Evolutionary conservation across 2,888 invertebrate genomes (phyloP).

Genomic region (Drosophila melanosoma): DNA sequence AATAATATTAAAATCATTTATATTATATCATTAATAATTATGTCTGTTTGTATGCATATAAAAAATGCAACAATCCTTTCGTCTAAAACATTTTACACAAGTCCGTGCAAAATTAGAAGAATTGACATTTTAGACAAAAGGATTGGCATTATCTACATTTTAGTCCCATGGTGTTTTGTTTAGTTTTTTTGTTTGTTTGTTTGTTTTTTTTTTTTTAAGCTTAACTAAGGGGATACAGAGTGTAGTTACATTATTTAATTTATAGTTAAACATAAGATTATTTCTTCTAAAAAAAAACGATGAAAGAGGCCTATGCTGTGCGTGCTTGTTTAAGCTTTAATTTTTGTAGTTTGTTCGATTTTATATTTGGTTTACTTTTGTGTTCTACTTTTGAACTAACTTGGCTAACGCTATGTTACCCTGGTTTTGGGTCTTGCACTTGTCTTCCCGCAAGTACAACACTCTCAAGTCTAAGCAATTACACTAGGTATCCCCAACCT

Average conservation of each 20-base stretch:
- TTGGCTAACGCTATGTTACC: slow-evolving; percentile 36
- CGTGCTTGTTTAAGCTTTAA: slow-evolving; percentile 15
- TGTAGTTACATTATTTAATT: slow-evolving; percentile 82
- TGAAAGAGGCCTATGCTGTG: slow-evolving; percentile 17
- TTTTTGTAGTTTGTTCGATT: slow-evolving; percentile 8
- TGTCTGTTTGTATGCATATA: slow-evolving; percentile 51
- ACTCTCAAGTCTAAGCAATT: slow-evolving; percentile 81
- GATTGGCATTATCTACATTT: slow-evolving; percentile 82
- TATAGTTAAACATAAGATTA: slow-evolving; percentile 23
- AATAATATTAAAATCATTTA: slow-evolving; percentile 33
- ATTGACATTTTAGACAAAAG: slow-evolving; percentile 82
- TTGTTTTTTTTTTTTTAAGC: slow-evolving; percentile 54
- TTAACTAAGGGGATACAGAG: slow-evolving; percentile 83
- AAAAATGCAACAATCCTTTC: slow-evolving; percentile 82
- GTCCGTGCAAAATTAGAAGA: slow-evolving; percentile 61
- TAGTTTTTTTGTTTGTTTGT: slow-evolving; percentile 25
- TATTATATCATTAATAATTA: slow-evolving; percentile 36
- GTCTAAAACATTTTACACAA: slow-evolving; percentile 79
- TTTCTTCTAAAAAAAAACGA: slow-evolving; percentile 20
- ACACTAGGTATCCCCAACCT: slow-evolving; percentile 84
- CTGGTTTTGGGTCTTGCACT: slow-evolving; percentile 69
- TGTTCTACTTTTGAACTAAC: slow-evolving; percentile 25
- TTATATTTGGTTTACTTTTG: slow-evolving; percentile 29
- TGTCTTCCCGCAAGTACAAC: slow-evolving; percentile 72
- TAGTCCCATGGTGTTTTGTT: slow-evolving; percentile 30